Percentiles rank a stretch among this genome's conserved stretches.
These are phyloP conservation scores for Lissocephala sabroskyi DNA, from an alignment of 2,888 invertebrate species.

Conservation along the genomic window DNA sequence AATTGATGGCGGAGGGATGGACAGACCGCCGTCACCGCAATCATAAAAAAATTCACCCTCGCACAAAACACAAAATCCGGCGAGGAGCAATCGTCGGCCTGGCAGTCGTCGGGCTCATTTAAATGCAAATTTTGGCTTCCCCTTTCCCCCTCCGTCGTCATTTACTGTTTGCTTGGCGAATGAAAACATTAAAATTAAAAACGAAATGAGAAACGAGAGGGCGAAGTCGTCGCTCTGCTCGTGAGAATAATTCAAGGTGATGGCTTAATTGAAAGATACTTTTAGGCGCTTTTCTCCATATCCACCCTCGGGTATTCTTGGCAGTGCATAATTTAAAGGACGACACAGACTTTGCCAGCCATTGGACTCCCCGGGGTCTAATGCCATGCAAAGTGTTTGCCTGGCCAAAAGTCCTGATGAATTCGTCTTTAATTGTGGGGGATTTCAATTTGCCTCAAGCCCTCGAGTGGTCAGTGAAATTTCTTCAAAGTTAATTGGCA, in stretches of 20 bases:
- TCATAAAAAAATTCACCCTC: slow-evolving; percentile 54
- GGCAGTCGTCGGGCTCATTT: slow-evolving; percentile 62
- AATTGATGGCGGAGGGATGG: slow-evolving; percentile 15
- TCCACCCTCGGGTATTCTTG: slow-evolving; percentile 15
- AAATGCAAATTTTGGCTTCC: slow-evolving; percentile 69
- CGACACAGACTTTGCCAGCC: slow-evolving; percentile 36
- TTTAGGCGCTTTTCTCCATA: slow-evolving; percentile 56
- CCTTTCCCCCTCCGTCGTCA: slow-evolving; percentile 35
- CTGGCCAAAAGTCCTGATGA: slow-evolving; percentile 14
- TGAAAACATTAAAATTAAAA: slow-evolving; percentile 64
- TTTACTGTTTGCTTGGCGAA: too few species aligned
- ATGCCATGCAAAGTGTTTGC: slow-evolving; percentile 63
- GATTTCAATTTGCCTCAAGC: slow-evolving; percentile 1
- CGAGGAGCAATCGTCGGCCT: slow-evolving; percentile 17
- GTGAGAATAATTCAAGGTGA: slow-evolving; percentile 69
- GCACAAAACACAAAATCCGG: slow-evolving; percentile 7
- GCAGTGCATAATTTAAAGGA: slow-evolving; percentile 56
- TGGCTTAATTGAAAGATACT: slow-evolving; percentile 71
- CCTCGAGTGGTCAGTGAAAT: slow-evolving; percentile 11
- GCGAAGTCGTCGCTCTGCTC: slow-evolving; percentile 30
- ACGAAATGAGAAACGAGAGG: slow-evolving; percentile 1
- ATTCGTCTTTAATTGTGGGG: slow-evolving; percentile 57
- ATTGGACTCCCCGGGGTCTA: slow-evolving; percentile 30
- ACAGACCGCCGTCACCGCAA: slow-evolving; percentile 57
- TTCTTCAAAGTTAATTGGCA: too few species aligned